Conservation (phyloP, 2,888 invertebrate species). For the Lasius fuliginosus region DNA sequence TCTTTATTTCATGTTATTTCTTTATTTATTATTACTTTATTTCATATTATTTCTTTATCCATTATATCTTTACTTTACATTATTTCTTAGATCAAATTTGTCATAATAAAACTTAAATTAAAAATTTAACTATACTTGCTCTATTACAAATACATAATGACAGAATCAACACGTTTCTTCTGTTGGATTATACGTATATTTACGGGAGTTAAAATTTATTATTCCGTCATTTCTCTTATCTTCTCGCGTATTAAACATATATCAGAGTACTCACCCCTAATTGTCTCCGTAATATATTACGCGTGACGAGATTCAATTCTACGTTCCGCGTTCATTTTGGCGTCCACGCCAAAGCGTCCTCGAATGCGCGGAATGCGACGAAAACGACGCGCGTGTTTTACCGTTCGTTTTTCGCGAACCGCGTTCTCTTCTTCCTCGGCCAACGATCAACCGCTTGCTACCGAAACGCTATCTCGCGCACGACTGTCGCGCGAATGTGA, state of each 20-base stretch:
- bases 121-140: neutral
- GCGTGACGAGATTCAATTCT: neutral
- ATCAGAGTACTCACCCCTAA: conserved; percentile 16
- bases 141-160: neutral
- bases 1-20: neutral
- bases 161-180: neutral
- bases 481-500: conserved; percentile 2
- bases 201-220: neutral
- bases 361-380: neutral
- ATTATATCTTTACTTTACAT: neutral
- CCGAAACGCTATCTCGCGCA: conserved; percentile 17
- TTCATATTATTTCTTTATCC: no score
- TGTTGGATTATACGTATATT: neutral
- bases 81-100: neutral
- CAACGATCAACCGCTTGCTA: neutral
- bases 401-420: neutral
- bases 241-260: neutral
- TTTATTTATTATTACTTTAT: no score
- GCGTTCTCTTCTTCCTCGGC: neutral
- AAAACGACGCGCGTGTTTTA: neutral
- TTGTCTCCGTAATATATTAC: conserved; percentile 20
- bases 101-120: neutral
- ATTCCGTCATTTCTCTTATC: neutral
- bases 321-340: neutral
- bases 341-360: neutral